Evolutionary conservation across 2,113 vertebrate species (phyloP), one percentile per base, ranked within the genome.

Genomic region (Cromileptes altivelis): DNA sequence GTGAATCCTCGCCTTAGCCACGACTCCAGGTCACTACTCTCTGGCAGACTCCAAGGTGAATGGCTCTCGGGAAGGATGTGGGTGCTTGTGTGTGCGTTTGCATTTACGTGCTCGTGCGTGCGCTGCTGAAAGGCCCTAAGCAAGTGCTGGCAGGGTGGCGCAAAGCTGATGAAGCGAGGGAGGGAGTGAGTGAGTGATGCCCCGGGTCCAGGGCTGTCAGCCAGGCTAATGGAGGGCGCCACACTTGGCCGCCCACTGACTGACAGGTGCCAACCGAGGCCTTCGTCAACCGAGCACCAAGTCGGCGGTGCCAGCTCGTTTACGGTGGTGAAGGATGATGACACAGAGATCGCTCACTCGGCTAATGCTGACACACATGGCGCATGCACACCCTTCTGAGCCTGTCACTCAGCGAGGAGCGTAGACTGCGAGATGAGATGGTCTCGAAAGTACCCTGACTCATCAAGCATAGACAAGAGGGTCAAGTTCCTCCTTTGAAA

Each of bases 181-280:
- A 70, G 61, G 76, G 81, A 89, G 75, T 61, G 80, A 90, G 67
- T 65, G 79, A 90, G 68, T 88, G 92, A 88, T 80, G 89, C 80
- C 87, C 65, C 40, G 3, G 69, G 74, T 80, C 72, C 57, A 76
- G 76, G 64, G 85, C 89, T 92, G 90, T 92, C 95, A 93, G 85
- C 84, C 80, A 75, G 82, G 78, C 87, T 95, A 94, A 95, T 93
- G 90, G 89, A 92, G 89, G 84, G 73, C 72, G 78, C 79, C 80
- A 85, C 90, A 88, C 83, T 86, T 90, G 91, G 89, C 87, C 47
- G 75, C 88, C 77, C 81, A 3, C 82, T 91, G 94, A 94, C 90
- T 92, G 94, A 91, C 94, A 93, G 88, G 81, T 94, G 92, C 91
- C 88, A 91, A 57, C 58, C 4, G 53, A 82, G 60, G 69, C 80